These are phyloP conservation scores for Diprion similis DNA, from an alignment of 1,140 invertebrate species.

Conservation along the genomic window DNA sequence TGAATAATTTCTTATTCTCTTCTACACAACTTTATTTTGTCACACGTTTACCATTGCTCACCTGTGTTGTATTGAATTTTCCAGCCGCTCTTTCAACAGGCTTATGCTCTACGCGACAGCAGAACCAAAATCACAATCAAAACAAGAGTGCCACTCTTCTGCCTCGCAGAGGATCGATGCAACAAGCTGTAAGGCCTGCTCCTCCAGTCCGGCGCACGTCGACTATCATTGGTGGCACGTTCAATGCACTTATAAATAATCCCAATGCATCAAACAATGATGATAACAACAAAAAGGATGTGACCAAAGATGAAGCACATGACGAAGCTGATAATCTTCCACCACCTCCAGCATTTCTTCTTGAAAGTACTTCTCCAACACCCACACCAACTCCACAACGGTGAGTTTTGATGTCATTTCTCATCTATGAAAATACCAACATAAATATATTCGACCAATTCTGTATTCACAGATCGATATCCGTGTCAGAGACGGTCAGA, in stretches of 20 bases:
- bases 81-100: background rate
- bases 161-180: conserved; percentile 68
- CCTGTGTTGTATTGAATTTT: background rate
- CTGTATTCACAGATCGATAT: conserved; percentile 49
- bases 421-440: conserved; percentile 11
- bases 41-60: no score
- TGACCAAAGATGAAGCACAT: conserved; percentile 25
- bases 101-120: background rate
- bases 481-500: conserved; percentile 86
- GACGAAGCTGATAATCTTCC: conserved; percentile 74
- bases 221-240: conserved; percentile 66
- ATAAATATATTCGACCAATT: conserved; percentile 6
- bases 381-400: conserved; percentile 53
- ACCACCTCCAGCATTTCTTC: conserved; percentile 82
- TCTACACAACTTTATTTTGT: no score
- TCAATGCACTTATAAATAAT: background rate
- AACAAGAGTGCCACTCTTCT: conserved; percentile 46
- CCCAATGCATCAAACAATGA: background rate
- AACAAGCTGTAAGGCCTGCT: conserved; percentile 69
- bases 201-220: conserved; percentile 87
- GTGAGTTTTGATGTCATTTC: conserved; percentile 24
- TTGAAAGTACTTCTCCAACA: conserved; percentile 66
- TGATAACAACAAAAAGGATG: background rate
- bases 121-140: conserved; percentile 41
- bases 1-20: no score